Conservation (phyloP, 1,140 invertebrate species). For the Phocides pigmalion region DNA sequence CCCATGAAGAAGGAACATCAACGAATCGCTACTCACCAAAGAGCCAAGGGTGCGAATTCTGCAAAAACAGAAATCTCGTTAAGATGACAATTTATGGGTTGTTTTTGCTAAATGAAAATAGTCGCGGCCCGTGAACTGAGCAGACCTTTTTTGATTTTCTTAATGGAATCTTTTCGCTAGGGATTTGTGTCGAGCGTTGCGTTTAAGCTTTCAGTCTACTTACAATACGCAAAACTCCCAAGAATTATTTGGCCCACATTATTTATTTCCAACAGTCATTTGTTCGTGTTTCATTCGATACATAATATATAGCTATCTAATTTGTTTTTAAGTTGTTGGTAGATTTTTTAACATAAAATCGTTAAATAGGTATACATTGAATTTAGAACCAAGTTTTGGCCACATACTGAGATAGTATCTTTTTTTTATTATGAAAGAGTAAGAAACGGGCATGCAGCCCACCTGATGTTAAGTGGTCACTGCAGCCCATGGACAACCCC, state of each 20-base stretch:
- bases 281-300: background rate
- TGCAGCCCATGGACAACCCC: no score
- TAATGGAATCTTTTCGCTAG: slow-evolving; percentile 81
- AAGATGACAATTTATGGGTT: slow-evolving; percentile 84
- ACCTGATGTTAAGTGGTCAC: no score
- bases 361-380: no score
- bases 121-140: slow-evolving; percentile 76
- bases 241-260: slow-evolving; percentile 50
- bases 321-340: no score
- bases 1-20: slow-evolving; percentile 37
- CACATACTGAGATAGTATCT: no score
- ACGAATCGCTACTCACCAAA: slow-evolving; percentile 56
- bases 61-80: slow-evolving; percentile 82
- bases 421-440: no score
- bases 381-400: background rate
- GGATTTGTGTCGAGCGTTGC: slow-evolving; percentile 76
- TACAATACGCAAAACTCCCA: slow-evolving; percentile 58
- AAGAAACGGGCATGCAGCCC: no score
- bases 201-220: slow-evolving; percentile 64
- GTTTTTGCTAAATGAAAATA: slow-evolving; percentile 84
- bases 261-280: slow-evolving; percentile 29
- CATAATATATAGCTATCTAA: background rate
- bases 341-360: no score
- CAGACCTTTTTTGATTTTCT: slow-evolving; percentile 83
- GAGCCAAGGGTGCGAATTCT: slow-evolving; percentile 69